phyloP scores from a whole-genome alignment of 2,888 invertebrate species.

The Kuschelorhynchus macadamiae region DNA sequence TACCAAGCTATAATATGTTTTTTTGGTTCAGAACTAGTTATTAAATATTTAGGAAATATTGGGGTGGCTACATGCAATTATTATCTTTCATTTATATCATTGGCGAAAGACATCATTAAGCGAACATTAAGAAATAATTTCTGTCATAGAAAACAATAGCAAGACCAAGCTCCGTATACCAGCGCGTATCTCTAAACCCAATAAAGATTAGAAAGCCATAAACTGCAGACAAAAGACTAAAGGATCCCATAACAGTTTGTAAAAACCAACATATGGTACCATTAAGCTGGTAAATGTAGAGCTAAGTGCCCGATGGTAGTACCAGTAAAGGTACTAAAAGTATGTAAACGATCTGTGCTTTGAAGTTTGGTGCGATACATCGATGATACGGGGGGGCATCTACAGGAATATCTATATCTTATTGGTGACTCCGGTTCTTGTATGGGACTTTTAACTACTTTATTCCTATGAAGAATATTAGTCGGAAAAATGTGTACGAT shows the following conservation, averaged over 20 bases:
- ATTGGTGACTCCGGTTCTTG: not conserved
- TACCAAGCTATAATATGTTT: too few species aligned
- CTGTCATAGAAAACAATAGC: too few species aligned
- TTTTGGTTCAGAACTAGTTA: too few species aligned
- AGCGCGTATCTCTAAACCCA: constrained; percentile 22
- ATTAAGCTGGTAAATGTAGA: constrained; percentile 58
- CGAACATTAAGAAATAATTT: too few species aligned
- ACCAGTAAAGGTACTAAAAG: constrained; percentile 46
- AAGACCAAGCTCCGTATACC: not conserved
- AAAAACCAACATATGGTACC: constrained; percentile 57
- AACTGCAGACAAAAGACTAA: constrained; percentile 54
- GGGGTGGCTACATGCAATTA: too few species aligned
- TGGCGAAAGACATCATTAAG: too few species aligned
- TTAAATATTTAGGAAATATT: too few species aligned
- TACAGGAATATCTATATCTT: not conserved
- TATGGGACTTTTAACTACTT: too few species aligned
- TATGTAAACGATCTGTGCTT: constrained; percentile 44
- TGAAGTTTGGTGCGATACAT: constrained; percentile 32
- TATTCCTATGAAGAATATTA: too few species aligned
- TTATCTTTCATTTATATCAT: too few species aligned
- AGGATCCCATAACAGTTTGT: constrained; percentile 54
- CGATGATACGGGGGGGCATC: constrained; percentile 20
- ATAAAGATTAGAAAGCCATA: constrained; percentile 57
- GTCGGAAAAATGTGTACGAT: too few species aligned
- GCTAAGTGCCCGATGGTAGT: constrained; percentile 51